A percentile compares a stretch with the other conserved stretches of the same genome.
These are phyloP conservation scores for Heliornis fulica DNA, from an alignment of 2,113 vertebrate species.

Conservation along the genomic window DNA sequence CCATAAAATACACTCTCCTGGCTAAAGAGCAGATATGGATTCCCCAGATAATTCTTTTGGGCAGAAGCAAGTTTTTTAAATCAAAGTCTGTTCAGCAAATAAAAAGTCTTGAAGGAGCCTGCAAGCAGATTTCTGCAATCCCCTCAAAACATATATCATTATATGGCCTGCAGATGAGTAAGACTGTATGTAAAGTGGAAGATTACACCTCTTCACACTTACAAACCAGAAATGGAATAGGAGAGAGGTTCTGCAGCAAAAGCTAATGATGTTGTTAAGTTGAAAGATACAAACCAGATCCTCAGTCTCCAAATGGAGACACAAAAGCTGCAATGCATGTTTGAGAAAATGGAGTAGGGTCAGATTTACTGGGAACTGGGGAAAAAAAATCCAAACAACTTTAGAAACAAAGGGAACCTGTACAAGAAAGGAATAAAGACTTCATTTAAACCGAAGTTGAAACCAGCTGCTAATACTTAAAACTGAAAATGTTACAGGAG, in stretches of 20 bases:
- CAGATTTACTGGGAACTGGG: background rate
- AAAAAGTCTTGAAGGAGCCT: background rate
- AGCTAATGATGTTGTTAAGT: background rate
- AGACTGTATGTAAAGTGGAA: background rate
- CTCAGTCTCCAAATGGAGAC: background rate
- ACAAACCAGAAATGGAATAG: background rate
- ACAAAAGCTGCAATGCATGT: background rate
- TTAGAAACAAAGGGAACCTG: background rate
- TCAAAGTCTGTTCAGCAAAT: background rate
- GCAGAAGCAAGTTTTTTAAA: background rate
- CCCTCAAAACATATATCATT: background rate
- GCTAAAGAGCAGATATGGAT: background rate
- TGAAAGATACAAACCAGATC: background rate
- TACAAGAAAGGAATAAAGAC: background rate
- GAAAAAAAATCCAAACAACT: background rate
- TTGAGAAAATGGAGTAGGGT: background rate
- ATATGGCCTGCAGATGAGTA: background rate
- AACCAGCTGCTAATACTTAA: background rate
- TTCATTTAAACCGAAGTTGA: background rate
- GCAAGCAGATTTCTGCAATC: background rate
- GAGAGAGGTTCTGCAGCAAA: background rate
- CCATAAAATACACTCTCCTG: background rate
- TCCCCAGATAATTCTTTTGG: background rate
- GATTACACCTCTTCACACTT: background rate
- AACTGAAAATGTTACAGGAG: background rate